Conservation (phyloP, 2,888 invertebrate species). For the Agrochola circellaris region DNA sequence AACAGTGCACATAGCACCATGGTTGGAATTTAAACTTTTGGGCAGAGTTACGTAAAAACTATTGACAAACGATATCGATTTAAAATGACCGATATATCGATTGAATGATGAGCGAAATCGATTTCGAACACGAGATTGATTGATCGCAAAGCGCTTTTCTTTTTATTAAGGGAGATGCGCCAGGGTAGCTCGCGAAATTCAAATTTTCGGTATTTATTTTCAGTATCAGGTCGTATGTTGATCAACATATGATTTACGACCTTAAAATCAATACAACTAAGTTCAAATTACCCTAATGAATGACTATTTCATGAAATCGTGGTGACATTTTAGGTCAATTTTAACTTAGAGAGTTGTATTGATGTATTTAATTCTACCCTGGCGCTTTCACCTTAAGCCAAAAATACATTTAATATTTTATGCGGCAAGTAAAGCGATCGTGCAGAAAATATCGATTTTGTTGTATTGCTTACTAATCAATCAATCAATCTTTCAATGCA, state of each 20-base stretch:
- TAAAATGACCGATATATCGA: background rate
- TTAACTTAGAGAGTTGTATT: background rate
- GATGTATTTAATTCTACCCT: background rate
- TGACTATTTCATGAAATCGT: background rate
- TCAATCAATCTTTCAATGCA: conserved; percentile 11
- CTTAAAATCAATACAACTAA: background rate
- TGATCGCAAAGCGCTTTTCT: background rate
- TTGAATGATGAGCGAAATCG: background rate
- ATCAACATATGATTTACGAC: background rate
- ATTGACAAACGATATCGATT: background rate
- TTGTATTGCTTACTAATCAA: background rate
- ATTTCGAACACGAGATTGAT: background rate
- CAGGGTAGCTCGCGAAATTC: background rate
- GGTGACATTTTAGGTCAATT: background rate
- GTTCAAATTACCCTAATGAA: background rate
- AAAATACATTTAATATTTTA: background rate
- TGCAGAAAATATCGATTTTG: background rate
- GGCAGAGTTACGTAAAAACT: background rate
- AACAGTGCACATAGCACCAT: conserved; percentile 7
- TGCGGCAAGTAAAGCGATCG: background rate
- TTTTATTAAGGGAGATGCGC: background rate
- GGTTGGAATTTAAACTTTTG: background rate
- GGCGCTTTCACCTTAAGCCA: background rate
- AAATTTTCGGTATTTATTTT: too few species aligned
- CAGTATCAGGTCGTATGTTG: background rate